Base-by-base conservation (phyloP, 2,888 invertebrate species). In the Myopa tessellatipennis region DNA sequence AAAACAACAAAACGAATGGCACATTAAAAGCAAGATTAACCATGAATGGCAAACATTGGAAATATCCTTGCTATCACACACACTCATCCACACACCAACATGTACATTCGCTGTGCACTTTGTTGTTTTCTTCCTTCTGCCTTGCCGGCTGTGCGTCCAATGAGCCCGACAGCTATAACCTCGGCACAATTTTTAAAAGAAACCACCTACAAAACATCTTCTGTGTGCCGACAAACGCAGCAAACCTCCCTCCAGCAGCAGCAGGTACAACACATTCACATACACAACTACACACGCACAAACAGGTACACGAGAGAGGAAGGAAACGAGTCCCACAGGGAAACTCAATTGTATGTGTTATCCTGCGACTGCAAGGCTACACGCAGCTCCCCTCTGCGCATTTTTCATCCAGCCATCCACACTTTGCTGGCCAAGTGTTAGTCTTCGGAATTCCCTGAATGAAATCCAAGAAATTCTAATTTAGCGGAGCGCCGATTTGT, bases 391-490 rank as follows among this genome's bases (percentile, higher is more conserved):
- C 10, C 16, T 12, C 14, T 55, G 14, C 10, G 16, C 55, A 55
- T n/a, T 16, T n/a, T 6, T n/a, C 50, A 14, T 10, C 50, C 50
- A 50, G 50, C 50, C 50, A 4, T 55, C 16, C 14, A 55, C 45
- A 55, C 55, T 55, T 55, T n/a, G 55, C n/a, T 16, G n/a, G 10
- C 55, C 55, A n/a, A n/a, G 16, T 55, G 55, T 14, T 3, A 14
- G 7, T 65, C 61, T 5, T 63, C 8, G 26, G 61, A 3, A 16
- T 26, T 65, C 34, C 38, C 38, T 86, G 85, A 85, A 86, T 84
- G 86, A 84, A 84, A 84, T 84, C 82, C 83, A 83, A 82, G 84
- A 83, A 83, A 84, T 81, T 83, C 82, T 84, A 85, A 84, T 85
- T 85, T 83, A 83, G 79, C 79, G 83, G 74, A 76, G 80, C 81